Conservation (phyloP, 2,113 vertebrate species). For the Eulacestoma nigropectus region DNA sequence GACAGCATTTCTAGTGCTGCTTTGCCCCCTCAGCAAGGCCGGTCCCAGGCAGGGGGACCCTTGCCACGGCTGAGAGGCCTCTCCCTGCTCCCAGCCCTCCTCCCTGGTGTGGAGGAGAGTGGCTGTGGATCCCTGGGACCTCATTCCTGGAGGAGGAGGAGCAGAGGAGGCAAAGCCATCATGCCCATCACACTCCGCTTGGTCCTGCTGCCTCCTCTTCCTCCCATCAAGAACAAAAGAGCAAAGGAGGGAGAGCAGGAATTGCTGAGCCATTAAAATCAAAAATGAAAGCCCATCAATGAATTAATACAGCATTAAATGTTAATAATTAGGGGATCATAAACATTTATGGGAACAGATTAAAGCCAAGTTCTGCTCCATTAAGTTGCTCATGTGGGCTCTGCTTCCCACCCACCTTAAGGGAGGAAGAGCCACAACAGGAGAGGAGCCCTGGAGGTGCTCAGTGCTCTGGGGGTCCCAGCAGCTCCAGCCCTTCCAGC, state of each 20-base stretch:
- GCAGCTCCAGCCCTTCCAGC: background rate
- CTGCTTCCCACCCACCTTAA: background rate
- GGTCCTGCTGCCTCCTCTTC: background rate
- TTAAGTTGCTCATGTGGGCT: background rate
- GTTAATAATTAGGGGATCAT: slow-evolving; percentile 57
- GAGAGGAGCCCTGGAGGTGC: background rate
- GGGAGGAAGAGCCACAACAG: background rate
- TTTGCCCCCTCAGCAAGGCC: background rate
- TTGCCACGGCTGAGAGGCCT: background rate
- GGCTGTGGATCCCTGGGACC: background rate
- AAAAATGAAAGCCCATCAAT: slow-evolving; percentile 37
- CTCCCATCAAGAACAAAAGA: slow-evolving; percentile 2
- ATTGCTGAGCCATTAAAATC: slow-evolving; percentile 24
- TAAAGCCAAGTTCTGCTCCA: slow-evolving; percentile 57
- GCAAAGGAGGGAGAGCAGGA: background rate
- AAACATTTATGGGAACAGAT: slow-evolving; percentile 59
- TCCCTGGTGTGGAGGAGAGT: background rate
- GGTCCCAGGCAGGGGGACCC: background rate
- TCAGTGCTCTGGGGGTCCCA: fast-evolving
- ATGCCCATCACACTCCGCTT: fast-evolving
- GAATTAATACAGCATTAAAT: slow-evolving; percentile 58
- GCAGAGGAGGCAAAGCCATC: background rate
- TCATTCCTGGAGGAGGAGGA: background rate
- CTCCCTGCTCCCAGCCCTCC: background rate
- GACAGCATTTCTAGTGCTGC: background rate